These are phyloP conservation scores for Drosophila bipectinata DNA, from an alignment of 1,140 invertebrate genomes.

Conservation along the genomic window DNA sequence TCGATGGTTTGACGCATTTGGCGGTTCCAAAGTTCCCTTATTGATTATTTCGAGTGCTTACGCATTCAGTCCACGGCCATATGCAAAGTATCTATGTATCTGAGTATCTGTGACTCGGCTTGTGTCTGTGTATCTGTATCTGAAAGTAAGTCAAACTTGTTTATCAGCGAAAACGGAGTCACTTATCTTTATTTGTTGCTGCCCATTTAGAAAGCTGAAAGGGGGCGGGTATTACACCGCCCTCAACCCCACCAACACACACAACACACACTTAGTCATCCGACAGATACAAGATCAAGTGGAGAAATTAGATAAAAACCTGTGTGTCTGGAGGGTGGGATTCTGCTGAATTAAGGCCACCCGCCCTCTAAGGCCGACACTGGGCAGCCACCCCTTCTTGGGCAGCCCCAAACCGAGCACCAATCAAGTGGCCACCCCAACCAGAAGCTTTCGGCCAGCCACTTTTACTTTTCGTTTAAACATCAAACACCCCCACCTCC, in stretches of 20 bases:
- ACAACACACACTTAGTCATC: conserved; percentile 9
- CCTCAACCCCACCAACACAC: conserved; percentile 4
- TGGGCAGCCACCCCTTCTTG: conserved; percentile 26
- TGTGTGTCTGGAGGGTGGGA: conserved; percentile 46
- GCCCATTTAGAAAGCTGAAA: conserved; percentile 15
- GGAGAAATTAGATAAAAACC: conserved; percentile 82
- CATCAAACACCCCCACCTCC: conserved; percentile 8
- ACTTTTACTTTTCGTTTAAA: conserved; percentile 74
- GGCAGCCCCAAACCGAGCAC: conserved; percentile 64
- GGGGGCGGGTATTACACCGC: conserved; percentile 18
- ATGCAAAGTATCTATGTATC: conserved; percentile 59
- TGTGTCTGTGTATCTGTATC: conserved; percentile 35
- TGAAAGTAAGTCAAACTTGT: conserved; percentile 78
- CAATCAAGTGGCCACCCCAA: conserved; percentile 78
- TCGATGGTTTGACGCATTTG: conserved; percentile 53
- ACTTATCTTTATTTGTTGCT: conserved; percentile 70
- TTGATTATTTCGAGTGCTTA: conserved; percentile 78
- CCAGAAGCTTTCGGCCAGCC: conserved; percentile 71
- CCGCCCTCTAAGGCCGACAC: not conserved
- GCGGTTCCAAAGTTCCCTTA: conserved; percentile 70
- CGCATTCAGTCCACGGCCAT: conserved; percentile 59
- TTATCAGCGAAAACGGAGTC: conserved; percentile 64
- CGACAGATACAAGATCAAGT: conserved; percentile 48
- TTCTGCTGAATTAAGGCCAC: conserved; percentile 65
- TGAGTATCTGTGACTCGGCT: conserved; percentile 24